A percentile compares a stretch with the other conserved stretches of the same genome.
These are phyloP conservation scores for Pissodes strobi DNA, from an alignment of 1,140 invertebrate genomes.

Conservation along the genomic window DNA sequence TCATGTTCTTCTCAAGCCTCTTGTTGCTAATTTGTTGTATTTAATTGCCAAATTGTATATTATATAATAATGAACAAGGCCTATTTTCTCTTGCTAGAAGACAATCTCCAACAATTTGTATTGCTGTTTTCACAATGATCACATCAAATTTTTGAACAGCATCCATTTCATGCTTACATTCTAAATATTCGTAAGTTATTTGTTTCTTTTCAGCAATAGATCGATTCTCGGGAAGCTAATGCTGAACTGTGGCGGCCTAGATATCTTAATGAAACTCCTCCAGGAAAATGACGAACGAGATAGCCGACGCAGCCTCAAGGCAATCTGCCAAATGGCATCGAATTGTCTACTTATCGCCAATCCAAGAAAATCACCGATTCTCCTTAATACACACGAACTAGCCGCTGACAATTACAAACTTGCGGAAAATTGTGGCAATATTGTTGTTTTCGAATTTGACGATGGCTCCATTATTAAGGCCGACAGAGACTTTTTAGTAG, in stretches of 20 bases:
- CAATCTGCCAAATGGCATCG: conserved; percentile 56
- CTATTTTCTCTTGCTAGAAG: too few relatives aligned
- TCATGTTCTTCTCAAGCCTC: too few relatives aligned
- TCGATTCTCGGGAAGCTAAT: conserved; percentile 43
- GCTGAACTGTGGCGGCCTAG: conserved; percentile 47
- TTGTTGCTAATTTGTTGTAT: too few relatives aligned
- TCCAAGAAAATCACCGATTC: conserved; percentile 15
- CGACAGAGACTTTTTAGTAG: conserved; percentile 63
- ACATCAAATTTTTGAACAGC: too few relatives aligned
- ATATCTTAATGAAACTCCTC: conserved; percentile 45
- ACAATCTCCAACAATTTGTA: too few relatives aligned
- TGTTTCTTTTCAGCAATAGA: conserved; percentile 45
- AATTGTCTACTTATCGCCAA: conserved; percentile 51
- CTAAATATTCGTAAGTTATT: too few relatives aligned
- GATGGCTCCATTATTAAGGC: conserved; percentile 65
- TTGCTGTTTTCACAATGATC: too few relatives aligned
- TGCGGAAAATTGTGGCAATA: conserved; percentile 51
- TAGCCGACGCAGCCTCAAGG: conserved; percentile 34
- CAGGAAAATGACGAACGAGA: conserved; percentile 34
- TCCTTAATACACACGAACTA: conserved; percentile 3
- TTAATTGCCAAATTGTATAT: too few relatives aligned
- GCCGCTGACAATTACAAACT: conserved; percentile 37
- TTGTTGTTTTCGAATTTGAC: conserved; percentile 67
- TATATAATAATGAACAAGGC: too few relatives aligned
- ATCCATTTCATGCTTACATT: too few relatives aligned